Base-by-base conservation (phyloP, 2,797 vertebrate species). In the Brotula barbata region DNA sequence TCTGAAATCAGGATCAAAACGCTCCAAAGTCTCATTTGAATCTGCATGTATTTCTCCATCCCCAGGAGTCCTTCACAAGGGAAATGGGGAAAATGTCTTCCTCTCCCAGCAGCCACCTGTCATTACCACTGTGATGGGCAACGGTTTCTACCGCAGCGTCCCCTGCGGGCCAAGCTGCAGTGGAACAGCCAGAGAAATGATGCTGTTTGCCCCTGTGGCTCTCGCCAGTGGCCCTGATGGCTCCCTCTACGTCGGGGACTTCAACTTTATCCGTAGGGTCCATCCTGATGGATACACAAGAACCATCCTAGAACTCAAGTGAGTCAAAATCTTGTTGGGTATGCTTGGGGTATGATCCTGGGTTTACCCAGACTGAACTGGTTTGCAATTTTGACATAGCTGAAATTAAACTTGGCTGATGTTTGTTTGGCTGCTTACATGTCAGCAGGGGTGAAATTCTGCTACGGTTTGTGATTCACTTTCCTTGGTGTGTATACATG, bases 71-170 rank as follows among this genome's bases (percentile, higher is more conserved):
- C 89, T 98, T 47, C 95, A 98, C 87, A 98, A 98, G 90, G 96
- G 96, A 71, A 95, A 97, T 2, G 96, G 96, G 57, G 96, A 98
- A 82, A 98, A 97, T 62, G 83, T 97, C 78, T 98, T 95, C 87
- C 94, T 98, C 69, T 96, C 96, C 81, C 95, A 98, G 91, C 96
- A 97, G 79, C 96, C 96, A 0, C 91, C 93, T 1, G 92, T 98
- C 55, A 94, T 98, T 84, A 87, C 89, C 65, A 97, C 94, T 0
- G 92, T 95, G 68, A 98, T 98, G 96, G 96, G 96, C 44, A 98
- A 94, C 0, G 96, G 96, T 10, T 95, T 95, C 82, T 95, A 96
- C 78, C 89, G 95, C n/a, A 95, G 94, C 6, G 94, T 97, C 54
- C 92, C 95, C 43, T 98, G 97, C 43, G 78, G 96, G 33, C 93